Percentiles rank a stretch among this genome's conserved stretches.
Evolutionary conservation across 2,113 vertebrate genomes (phyloP).

Genomic region (Caracal caracal): DNA sequence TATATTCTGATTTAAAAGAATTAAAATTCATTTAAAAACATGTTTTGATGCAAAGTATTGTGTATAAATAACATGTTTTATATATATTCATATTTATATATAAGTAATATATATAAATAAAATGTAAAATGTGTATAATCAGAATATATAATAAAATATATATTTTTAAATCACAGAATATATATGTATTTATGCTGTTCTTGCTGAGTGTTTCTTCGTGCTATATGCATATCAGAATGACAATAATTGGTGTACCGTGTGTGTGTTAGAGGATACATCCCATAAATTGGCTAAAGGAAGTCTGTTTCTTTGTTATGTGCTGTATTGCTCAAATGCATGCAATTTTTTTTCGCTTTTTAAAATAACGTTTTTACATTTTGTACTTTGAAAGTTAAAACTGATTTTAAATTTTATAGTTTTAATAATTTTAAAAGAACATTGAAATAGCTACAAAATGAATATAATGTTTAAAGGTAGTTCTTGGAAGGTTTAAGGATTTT

Average conservation of each 20-base stretch:
- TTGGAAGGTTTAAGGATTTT: not conserved
- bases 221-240: not conserved
- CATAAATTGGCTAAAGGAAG: not conserved
- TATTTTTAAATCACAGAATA: not conserved
- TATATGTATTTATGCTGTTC: not conserved
- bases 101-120: not conserved
- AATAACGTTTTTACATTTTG: not conserved
- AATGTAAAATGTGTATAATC: not conserved
- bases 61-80: not conserved
- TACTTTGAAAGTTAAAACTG: not conserved
- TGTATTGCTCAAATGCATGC: not conserved
- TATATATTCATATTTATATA: not conserved
- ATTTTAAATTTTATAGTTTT: slow-evolving; percentile 6
- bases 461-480: not conserved
- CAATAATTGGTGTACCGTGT: not conserved
- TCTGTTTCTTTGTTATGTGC: not conserved
- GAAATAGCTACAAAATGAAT: not conserved
- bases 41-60: not conserved
- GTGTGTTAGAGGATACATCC: not conserved
- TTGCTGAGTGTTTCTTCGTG: not conserved
- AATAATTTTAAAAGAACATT: slow-evolving; percentile 26
- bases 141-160: not conserved
- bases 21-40: not conserved
- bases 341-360: not conserved
- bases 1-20: not conserved